Evolutionary conservation across 2,113 vertebrate species (phyloP), one percentile per base, ranked within the genome.

Genomic region (Numenius arquata): DNA sequence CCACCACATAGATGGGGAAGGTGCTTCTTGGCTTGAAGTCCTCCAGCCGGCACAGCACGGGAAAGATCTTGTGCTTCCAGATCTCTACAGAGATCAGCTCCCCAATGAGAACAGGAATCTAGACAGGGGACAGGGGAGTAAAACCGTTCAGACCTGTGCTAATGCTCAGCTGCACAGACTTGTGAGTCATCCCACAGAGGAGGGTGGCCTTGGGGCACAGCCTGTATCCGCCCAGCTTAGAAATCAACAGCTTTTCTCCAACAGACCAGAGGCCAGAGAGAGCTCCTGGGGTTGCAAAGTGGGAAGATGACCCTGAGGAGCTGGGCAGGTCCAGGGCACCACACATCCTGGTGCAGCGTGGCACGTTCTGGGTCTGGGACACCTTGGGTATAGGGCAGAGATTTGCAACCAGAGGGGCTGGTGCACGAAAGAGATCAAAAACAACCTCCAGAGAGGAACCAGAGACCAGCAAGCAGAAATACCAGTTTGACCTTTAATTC

Each of bases 31-130:
- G 99, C 53, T 98, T 98, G 96, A 99, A 99, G 97, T 99, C 99
- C 71, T 99, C 96, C 83, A 99, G 98, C 59, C 74, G 98, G 95
- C 99, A 99, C 32, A 99, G 91, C 83, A 99, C 96, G 0, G 99
- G 98, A 65, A 99, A 99, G 65, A 99, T 95, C 85, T 99, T 99
- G 83, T 98, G 98, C 95, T 99, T 99, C 99, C 99, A 99, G 93
- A 99, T 95, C 97, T 99, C 99, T 8, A 98, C 97, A 6, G 98
- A 96, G 66, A 99, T 99, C 97, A 99, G 97, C 93, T 99, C 98
- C 76, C 98, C 98, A 56, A 99, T 98, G 75, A 99, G 97, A 2
- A 98, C 95, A 8, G 99, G 98, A 88, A 99, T 97, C 99, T 99
- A 52, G 11, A 93, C 61, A 93, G 30, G 53, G 76, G 53, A 85